A percentile compares a stretch with the other conserved stretches of the same genome.
Evolutionary conservation across 2,113 vertebrate species (phyloP).

Genomic region (Python bivittatus): DNA sequence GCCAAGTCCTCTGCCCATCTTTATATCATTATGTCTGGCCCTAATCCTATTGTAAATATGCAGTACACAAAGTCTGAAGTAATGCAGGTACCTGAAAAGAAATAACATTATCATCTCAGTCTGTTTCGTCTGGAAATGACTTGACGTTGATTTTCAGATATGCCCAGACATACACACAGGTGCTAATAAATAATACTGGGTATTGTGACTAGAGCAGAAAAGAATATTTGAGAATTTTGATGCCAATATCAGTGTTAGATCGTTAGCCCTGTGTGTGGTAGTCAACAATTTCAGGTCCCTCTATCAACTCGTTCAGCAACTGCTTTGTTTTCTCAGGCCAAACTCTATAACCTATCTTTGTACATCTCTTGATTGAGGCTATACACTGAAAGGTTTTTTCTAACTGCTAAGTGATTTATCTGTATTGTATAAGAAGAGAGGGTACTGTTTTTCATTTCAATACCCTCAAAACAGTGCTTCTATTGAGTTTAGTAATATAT

Average conservation of each 20-base stretch:
- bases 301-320: neutral
- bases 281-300: neutral
- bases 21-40: neutral
- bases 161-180: neutral
- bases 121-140: too few relatives aligned
- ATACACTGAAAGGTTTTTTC: neutral
- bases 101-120: neutral
- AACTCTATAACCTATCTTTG: neutral
- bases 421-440: neutral
- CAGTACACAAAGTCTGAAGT: neutral
- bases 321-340: neutral
- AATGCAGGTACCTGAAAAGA: too few relatives aligned
- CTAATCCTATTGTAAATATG: neutral
- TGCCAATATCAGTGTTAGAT: neutral
- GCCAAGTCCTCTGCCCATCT: neutral
- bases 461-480: neutral
- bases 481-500: slow-evolving; percentile 11
- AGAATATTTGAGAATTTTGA: neutral
- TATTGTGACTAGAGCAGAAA: neutral
- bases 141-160: neutral
- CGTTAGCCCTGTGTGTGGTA: neutral
- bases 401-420: neutral
- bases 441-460: neutral
- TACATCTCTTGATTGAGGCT: neutral
- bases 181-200: neutral